phyloP scores from a whole-genome alignment of 2,113 vertebrate species.

The Boulengeromyrus knoepffleri region DNA sequence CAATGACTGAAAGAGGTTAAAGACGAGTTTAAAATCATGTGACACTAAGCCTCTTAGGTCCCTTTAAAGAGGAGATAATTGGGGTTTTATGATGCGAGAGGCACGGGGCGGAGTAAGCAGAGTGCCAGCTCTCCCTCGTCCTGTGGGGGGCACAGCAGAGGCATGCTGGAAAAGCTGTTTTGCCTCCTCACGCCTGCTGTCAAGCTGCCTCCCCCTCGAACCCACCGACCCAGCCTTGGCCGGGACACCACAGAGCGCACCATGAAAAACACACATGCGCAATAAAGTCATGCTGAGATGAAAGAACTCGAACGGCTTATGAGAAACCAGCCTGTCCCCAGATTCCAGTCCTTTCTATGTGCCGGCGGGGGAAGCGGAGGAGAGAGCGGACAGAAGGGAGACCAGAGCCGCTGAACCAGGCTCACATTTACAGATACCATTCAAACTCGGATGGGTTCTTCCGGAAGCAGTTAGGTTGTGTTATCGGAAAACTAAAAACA shows the following conservation, averaged over 20 bases:
- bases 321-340: background rate
- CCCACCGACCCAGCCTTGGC: background rate
- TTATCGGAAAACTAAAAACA: background rate
- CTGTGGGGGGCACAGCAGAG: background rate
- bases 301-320: background rate
- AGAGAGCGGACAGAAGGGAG: background rate
- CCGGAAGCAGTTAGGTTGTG: background rate
- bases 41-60: conserved; percentile 54
- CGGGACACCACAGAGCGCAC: background rate
- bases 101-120: background rate
- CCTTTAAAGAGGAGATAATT: conserved; percentile 52
- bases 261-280: background rate
- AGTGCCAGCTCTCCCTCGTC: background rate
- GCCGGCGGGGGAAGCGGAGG: background rate
- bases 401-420: background rate
- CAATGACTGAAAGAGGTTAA: conserved; percentile 43
- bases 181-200: background rate
- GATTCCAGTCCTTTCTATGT: background rate
- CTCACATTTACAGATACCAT: background rate
- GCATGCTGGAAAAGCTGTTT: background rate
- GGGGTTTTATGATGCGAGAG: conserved; percentile 48
- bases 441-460: background rate
- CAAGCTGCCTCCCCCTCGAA: background rate
- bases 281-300: conserved; percentile 4
- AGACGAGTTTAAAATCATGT: conserved; percentile 51